phyloP scores from a whole-genome alignment of 2,113 vertebrate species.

The Nerophis ophidion region DNA sequence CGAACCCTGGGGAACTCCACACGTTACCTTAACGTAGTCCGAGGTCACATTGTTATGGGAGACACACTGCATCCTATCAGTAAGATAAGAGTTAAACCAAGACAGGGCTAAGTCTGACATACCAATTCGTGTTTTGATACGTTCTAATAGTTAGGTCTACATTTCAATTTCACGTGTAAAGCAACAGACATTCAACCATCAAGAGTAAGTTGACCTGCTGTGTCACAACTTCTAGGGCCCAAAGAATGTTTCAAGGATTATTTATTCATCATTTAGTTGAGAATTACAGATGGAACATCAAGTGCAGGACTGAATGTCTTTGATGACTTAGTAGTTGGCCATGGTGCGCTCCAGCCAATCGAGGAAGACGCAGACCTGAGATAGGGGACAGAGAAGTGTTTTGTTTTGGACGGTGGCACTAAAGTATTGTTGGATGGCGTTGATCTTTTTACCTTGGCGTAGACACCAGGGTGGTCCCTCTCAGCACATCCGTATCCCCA shows the following conservation, averaged over 20 bases:
- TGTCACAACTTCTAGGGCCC: not conserved
- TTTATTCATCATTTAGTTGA: conserved; percentile 39
- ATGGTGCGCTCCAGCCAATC: conserved; percentile 58
- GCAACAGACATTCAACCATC: too few species aligned
- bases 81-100: too few species aligned
- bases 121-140: too few species aligned
- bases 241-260: not conserved
- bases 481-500: conserved; percentile 75
- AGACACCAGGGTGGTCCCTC: conserved; percentile 71
- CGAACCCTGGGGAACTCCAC: too few species aligned
- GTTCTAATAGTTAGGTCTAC: too few species aligned
- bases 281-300: conserved; percentile 17
- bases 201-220: too few species aligned
- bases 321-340: conserved; percentile 48
- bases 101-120: too few species aligned
- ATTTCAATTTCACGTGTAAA: too few species aligned
- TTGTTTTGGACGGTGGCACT: not conserved
- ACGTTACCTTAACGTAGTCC: too few species aligned
- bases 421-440: not conserved
- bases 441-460: conserved; percentile 64
- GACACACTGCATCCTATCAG: too few species aligned
- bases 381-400: not conserved
- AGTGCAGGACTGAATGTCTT: conserved; percentile 9
- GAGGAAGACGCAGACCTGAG: conserved; percentile 59
- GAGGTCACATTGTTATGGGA: too few species aligned